Base-by-base conservation (phyloP, 2,888 invertebrate species). In the Drosophila percnosoma region DNA sequence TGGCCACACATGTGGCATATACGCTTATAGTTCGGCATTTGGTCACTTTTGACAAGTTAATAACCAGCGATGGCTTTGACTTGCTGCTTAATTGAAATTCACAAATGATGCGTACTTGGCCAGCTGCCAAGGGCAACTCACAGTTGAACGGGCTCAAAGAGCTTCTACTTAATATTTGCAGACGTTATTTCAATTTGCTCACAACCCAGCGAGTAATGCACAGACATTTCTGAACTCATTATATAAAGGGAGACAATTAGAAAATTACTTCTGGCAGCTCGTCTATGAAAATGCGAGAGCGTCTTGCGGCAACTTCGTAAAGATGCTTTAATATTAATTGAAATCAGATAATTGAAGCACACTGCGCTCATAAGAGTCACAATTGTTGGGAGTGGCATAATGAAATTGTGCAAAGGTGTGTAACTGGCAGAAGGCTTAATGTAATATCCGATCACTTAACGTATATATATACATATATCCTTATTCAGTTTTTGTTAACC, bases 11-110 rank as follows among this genome's bases (percentile, higher is more conserved):
- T 40, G 36, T 24, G 55, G 42, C 8, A 24, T 4, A 15, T 45
- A 45, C 24, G 45, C 4, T 24, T 45, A 24, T 24, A 45, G 24
- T 13, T 27, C n/a, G 62, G 52, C 59, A 57, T 45, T 66, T 54
- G 45, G 48, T 10, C 24, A 52, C 42, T 60, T 75, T 64, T 75
- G 76, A 75, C 40, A 21, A 27, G 68, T 36, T 51, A 70, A 61
- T 65, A 61, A 21, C 57, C 53, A 33, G 21, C 34, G 31, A 36
- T 29, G 48, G 60, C 57, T 52, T 59, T 62, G 65, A 51, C 61
- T 59, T 8, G 38, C 36, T 29, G 53, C 34, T 52, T 40, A 74
- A 74, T 62, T 74, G 51, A 49, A 74, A 55, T 55, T 70, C 62
- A 49, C 52, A 58, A 45, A 54, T 51, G 42, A 48, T 52, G 34